These are phyloP conservation scores for Tonatia bakeri DNA, from an alignment of 2,113 vertebrate species.

Conservation along the genomic window DNA sequence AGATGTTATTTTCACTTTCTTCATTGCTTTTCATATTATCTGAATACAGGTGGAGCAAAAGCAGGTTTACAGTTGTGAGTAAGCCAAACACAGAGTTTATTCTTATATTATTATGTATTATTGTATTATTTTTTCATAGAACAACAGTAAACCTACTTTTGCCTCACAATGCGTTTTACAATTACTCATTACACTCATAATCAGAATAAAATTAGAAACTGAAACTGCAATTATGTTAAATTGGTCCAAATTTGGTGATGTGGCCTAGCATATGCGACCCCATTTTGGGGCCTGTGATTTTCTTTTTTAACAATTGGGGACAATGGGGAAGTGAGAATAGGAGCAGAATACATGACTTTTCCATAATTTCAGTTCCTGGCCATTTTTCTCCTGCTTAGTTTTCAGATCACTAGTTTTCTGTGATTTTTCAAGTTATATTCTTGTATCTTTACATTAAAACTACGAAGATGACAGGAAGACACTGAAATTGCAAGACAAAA, in stretches of 20 bases:
- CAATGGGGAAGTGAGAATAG: neutral
- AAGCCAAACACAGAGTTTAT: neutral
- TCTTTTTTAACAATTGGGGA: neutral
- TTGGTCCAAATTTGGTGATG: neutral
- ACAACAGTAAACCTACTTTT: neutral
- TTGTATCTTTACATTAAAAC: neutral
- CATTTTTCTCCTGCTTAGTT: neutral
- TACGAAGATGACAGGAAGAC: neutral
- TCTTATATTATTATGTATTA: neutral
- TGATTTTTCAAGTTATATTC: neutral
- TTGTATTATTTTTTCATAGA: neutral
- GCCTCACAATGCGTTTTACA: neutral
- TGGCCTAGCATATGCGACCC: neutral
- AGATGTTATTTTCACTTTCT: neutral
- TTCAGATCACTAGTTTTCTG: neutral
- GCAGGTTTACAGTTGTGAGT: neutral
- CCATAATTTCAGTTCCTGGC: neutral
- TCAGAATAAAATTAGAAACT: neutral
- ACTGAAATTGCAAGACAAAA: neutral
- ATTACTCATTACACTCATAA: constrained; percentile 9
- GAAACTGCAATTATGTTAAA: neutral
- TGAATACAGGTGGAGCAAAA: neutral
- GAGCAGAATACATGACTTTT: neutral
- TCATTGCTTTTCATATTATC: neutral
- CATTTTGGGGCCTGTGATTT: neutral